Evolutionary conservation across 92 coral and sea anemone genomes (phyloP), one percentile per base, ranked within the genome.

Genomic region (Metridium senile): DNA sequence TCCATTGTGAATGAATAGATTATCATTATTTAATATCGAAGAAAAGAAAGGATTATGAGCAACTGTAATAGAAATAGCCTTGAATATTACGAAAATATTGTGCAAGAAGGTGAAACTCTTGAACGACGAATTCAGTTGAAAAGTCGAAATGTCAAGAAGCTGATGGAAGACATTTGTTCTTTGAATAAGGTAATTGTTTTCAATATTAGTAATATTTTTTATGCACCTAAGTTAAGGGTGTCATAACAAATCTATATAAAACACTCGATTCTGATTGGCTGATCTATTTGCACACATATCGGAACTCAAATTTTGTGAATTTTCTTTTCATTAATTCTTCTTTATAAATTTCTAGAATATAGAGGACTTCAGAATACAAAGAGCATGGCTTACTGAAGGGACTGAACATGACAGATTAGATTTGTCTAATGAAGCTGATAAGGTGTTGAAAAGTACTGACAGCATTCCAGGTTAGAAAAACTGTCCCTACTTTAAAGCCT

Each of bases 51-150:
- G 49, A 39, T 13, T 39, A 39, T 39, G 49, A 39, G 49, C 13
- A 13, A 39, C 13, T 4, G 6, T 39, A 13, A 39, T 39, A 39
- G 6, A 39, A 39, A 39, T 39, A 6, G 62, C n/a, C 28, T n/a
- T 10, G 33, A 30, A 25, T 62, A 78, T 9, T 79, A 84, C 43
- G 68, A 75, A 54, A 81, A 57, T 26, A 58, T 84, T 21, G 35
- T 74, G 43, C 22, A 62, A 56, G 93, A 88, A 70, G 71, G 84
- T 33, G 75, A 77, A 23, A 62, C 58, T 13, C 62, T 88, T 6
- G 84, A 88, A 70, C 51, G 84, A 62, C 71, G 34, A 32, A 66
- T 88, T 52, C 26, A 57, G 11, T 78, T 74, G 58, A 74, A 85
- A 79, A 54, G 59, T 52, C 31, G 23, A 27, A 84, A 76, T 54